These are phyloP conservation scores for Porites australiensis DNA, from an alignment of 64 coral and sea anemone genomes.

Conservation along the genomic window DNA sequence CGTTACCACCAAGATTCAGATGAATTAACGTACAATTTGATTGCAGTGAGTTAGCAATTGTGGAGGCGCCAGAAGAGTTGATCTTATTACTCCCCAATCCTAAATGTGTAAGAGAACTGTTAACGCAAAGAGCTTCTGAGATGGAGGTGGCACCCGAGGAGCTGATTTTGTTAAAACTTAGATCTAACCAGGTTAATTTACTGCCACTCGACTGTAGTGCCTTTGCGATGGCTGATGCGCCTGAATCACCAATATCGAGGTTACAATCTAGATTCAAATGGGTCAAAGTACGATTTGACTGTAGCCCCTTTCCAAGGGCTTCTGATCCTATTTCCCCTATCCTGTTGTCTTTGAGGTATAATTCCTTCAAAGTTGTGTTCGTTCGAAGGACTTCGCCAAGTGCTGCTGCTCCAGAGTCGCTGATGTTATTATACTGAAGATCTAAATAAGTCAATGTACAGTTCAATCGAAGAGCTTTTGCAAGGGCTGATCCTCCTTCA, in stretches of 20 bases:
- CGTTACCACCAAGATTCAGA: not conserved
- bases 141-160: not conserved
- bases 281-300: not conserved
- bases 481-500: not conserved
- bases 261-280: not conserved
- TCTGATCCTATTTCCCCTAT: not conserved
- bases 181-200: not conserved
- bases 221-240: not conserved
- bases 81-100: not conserved
- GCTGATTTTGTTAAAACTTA: not conserved
- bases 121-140: not conserved
- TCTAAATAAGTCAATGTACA: not conserved
- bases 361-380: not conserved
- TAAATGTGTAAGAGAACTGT: not conserved
- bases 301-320: not conserved
- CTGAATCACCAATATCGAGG: not conserved
- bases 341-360: not conserved
- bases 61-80: not conserved
- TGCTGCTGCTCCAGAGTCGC: not conserved
- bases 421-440: not conserved
- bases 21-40: not conserved
- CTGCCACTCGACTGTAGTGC: not conserved
- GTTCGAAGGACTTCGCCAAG: not conserved
- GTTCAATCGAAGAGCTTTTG: not conserved
- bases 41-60: not conserved